Percentiles rank a stretch among this genome's conserved stretches.
These are phyloP conservation scores for Pantala flavescens DNA, from an alignment of 1,140 invertebrate genomes.

Conservation along the genomic window DNA sequence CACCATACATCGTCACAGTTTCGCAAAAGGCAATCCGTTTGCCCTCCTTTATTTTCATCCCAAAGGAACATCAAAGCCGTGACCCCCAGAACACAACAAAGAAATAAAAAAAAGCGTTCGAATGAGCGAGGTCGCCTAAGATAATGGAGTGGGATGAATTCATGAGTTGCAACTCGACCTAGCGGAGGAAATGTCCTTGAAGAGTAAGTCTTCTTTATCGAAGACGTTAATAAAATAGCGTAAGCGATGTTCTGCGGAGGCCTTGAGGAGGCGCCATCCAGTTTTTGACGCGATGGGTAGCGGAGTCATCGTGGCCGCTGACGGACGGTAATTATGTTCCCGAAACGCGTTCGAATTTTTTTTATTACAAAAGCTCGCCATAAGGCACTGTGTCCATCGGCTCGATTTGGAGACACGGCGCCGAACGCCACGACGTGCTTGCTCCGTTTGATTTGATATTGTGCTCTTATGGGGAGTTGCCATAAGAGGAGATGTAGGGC, in stretches of 20 bases:
- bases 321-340: no score
- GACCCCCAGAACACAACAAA: neutral
- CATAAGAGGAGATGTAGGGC: no score
- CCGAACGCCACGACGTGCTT: no score
- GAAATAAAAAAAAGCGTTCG: neutral
- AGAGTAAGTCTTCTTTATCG: slow-evolving; percentile 1
- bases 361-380: no score
- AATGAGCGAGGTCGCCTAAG: neutral
- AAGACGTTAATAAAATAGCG: slow-evolving; percentile 6
- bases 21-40: neutral
- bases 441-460: no score
- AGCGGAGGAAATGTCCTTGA: slow-evolving; percentile 1
- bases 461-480: no score
- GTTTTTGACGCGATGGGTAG: neutral
- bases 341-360: no score
- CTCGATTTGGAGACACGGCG: no score
- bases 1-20: neutral
- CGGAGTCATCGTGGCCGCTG: no score
- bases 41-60: neutral
- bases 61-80: neutral
- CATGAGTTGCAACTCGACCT: neutral
- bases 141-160: neutral
- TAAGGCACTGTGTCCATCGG: no score
- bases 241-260: neutral
- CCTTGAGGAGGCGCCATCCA: neutral